Conservation (phyloP, 2,888 invertebrate genomes). For the Adelphocoris suturalis region DNA sequence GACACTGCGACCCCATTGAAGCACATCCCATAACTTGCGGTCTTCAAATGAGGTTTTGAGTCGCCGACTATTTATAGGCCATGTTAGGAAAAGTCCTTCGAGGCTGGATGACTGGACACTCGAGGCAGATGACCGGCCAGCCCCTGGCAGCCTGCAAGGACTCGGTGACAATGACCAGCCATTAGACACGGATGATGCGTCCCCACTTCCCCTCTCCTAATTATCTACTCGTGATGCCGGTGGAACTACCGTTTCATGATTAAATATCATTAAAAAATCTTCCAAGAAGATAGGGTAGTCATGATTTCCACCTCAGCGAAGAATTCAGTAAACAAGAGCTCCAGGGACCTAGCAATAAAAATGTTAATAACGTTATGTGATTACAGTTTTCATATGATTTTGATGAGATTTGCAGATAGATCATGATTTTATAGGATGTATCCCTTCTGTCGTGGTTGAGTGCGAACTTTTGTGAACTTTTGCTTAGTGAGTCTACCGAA, state of each 20-base stretch:
- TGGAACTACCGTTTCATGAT: not conserved
- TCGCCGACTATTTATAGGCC: not conserved
- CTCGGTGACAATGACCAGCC: conserved; percentile 67
- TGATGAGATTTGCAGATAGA: too few species aligned
- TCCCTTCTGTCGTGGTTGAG: too few species aligned
- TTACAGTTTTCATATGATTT: too few species aligned
- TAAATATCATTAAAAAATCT: not conserved
- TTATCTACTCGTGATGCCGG: conserved; percentile 2
- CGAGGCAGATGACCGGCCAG: conserved; percentile 17
- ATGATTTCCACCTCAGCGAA: too few species aligned
- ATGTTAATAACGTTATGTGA: too few species aligned
- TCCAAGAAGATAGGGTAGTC: too few species aligned
- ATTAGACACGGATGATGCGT: conserved; percentile 65
- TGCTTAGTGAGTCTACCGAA: too few species aligned
- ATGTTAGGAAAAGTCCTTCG: conserved; percentile 35
- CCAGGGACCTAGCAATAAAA: too few species aligned
- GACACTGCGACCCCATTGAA: not conserved
- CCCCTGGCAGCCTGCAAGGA: not conserved
- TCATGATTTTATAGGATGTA: too few species aligned
- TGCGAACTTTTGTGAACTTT: too few species aligned
- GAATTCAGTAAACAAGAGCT: too few species aligned
- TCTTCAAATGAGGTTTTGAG: not conserved
- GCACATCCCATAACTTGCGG: conserved; percentile 5
- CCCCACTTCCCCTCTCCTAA: conserved; percentile 15
- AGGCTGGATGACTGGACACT: not conserved